Percentiles rank a stretch among this genome's conserved stretches.
These are phyloP conservation scores for Protodeltote pygarga DNA, from an alignment of 2,888 invertebrate genomes.

Conservation along the genomic window DNA sequence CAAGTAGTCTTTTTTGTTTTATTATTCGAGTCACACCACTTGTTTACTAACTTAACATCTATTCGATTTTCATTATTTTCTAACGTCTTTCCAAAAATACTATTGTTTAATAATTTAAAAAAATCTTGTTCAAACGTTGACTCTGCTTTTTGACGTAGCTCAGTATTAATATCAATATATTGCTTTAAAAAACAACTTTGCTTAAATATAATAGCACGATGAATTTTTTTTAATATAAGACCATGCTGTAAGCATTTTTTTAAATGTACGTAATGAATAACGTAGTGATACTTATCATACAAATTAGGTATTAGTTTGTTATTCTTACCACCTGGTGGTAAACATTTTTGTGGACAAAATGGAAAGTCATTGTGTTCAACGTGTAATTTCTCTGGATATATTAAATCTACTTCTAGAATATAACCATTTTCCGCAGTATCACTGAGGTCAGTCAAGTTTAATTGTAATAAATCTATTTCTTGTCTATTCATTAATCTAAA, in stretches of 20 bases:
- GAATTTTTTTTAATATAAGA: neutral
- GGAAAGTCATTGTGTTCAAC: constrained; percentile 1
- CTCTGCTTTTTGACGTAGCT: neutral
- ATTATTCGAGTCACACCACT: neutral
- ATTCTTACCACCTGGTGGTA: neutral
- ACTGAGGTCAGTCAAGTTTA: neutral
- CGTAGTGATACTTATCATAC: constrained; percentile 1
- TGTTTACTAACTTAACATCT: neutral
- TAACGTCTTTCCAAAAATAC: constrained; percentile 19
- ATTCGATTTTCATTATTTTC: constrained; percentile 16
- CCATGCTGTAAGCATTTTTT: neutral
- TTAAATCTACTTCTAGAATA: constrained; percentile 5
- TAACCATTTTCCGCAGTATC: neutral
- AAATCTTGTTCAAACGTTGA: constrained; percentile 12
- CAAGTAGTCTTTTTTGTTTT: neutral
- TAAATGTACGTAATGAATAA: constrained; percentile 8
- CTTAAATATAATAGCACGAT: neutral
- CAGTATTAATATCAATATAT: neutral
- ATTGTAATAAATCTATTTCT: neutral
- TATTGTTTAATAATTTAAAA: constrained; percentile 13
- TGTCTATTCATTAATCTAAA: neutral
- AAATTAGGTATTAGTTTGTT: neutral
- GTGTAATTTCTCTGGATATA: constrained; percentile 1
- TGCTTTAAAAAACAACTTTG: neutral
- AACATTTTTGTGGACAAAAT: neutral